These are phyloP conservation scores for Neodiprion lecontei DNA, from an alignment of 1,140 invertebrate genomes.

Conservation along the genomic window DNA sequence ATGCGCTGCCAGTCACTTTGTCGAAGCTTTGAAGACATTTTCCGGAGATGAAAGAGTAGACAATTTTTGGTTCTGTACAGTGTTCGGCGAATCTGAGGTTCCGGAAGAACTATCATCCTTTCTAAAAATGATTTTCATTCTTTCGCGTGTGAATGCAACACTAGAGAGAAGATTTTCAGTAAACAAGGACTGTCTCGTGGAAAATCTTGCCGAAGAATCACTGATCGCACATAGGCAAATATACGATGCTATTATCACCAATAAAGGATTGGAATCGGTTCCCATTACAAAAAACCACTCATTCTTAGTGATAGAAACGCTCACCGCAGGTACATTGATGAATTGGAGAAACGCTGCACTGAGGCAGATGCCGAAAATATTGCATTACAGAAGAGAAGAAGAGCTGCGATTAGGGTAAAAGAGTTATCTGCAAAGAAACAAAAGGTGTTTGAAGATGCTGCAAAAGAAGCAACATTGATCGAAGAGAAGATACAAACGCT, in stretches of 20 bases:
- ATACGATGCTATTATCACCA: constrained; percentile 23
- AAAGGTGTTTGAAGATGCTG: background rate
- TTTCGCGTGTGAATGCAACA: constrained; percentile 29
- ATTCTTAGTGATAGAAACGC: background rate
- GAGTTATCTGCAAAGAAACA: constrained; percentile 1
- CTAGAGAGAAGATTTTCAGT: constrained; percentile 32
- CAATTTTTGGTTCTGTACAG: constrained; percentile 25
- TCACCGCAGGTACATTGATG: background rate
- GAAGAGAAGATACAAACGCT: background rate
- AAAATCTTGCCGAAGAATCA: constrained; percentile 27
- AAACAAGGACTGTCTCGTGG: constrained; percentile 30
- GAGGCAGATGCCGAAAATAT: background rate
- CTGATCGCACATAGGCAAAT: constrained; percentile 30
- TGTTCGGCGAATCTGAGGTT: constrained; percentile 14
- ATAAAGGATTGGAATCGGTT: constrained; percentile 22
- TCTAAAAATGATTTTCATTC: constrained; percentile 24
- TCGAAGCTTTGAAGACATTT: constrained; percentile 13
- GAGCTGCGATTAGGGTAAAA: background rate
- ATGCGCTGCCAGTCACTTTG: constrained; percentile 5
- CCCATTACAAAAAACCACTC: constrained; percentile 13
- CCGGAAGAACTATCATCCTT: constrained; percentile 22
- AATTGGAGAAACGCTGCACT: background rate
- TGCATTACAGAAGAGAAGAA: background rate
- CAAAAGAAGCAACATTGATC: constrained; percentile 2
- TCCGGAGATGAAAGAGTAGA: constrained; percentile 13